Conservation (phyloP, 2,888 invertebrate species). For the Cabera pusaria region DNA sequence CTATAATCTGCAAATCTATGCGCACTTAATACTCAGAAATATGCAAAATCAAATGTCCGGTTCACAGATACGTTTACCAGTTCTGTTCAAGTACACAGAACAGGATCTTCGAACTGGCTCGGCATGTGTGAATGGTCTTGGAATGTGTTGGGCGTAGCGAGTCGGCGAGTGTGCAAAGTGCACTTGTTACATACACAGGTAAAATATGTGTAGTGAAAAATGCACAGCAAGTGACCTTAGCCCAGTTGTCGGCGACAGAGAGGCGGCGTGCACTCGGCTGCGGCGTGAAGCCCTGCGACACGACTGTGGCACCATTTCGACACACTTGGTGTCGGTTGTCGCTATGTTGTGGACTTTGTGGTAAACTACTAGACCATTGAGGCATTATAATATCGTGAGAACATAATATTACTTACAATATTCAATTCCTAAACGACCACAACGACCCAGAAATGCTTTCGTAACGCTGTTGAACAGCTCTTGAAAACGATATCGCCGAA, state of each 20-base stretch:
- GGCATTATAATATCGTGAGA: conserved; percentile 21
- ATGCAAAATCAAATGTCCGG: conserved; percentile 28
- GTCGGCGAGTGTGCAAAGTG: conserved; percentile 28
- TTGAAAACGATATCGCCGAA: conserved; percentile 2
- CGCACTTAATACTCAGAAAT: conserved; percentile 21
- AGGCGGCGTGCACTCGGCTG: conserved; percentile 33
- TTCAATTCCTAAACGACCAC: conserved; percentile 10
- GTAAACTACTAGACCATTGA: conserved; percentile 14
- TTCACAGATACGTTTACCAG: conserved; percentile 19
- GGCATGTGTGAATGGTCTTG: conserved; percentile 35
- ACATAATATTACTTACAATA: conserved; percentile 10
- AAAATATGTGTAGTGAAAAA: conserved; percentile 52
- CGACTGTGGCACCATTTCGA: conserved; percentile 43
- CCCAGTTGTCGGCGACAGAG: conserved; percentile 57
- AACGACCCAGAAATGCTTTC: conserved; percentile 10
- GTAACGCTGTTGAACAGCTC: conserved; percentile 1
- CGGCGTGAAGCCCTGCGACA: conserved; percentile 36
- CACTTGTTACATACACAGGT: conserved; percentile 29
- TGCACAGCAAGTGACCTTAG: conserved; percentile 71
- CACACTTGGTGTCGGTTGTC: conserved; percentile 33
- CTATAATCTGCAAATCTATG: conserved; percentile 11
- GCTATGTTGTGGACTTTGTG: conserved; percentile 21
- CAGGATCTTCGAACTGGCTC: conserved; percentile 36
- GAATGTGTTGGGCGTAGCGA: conserved; percentile 20
- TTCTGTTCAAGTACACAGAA: conserved; percentile 31